Evolutionary conservation across 2,888 invertebrate genomes (phyloP).

Genomic region (Cinara cedri): DNA sequence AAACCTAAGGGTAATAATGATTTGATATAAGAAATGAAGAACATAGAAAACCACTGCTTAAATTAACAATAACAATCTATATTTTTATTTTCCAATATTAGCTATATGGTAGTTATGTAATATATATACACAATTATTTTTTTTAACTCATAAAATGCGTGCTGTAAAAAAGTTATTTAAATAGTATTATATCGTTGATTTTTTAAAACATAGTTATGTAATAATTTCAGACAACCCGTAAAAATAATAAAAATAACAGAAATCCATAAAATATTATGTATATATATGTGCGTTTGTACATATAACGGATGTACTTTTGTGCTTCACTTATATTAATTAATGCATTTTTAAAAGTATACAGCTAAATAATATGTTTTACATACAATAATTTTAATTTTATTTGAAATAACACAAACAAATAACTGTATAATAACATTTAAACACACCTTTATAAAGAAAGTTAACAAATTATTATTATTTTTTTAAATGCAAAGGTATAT

Average conservation of each 20-base stretch:
- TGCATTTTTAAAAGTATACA: slow-evolving; percentile 38
- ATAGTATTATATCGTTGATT: slow-evolving; percentile 7
- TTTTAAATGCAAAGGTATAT: slow-evolving; percentile 51
- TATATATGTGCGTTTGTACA: slow-evolving; percentile 23
- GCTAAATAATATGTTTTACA: slow-evolving; percentile 30
- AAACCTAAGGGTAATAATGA: no score
- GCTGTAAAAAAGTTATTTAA: slow-evolving; percentile 15
- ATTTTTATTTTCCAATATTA: slow-evolving; percentile 30
- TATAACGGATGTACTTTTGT: not conserved
- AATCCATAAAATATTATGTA: slow-evolving; percentile 29
- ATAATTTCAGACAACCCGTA: not conserved
- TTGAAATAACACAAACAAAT: slow-evolving; percentile 20
- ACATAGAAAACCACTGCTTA: not conserved
- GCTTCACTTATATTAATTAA: slow-evolving; percentile 35
- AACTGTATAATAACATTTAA: slow-evolving; percentile 32
- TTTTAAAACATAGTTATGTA: slow-evolving; percentile 22
- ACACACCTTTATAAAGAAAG: slow-evolving; percentile 21
- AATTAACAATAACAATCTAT: slow-evolving; percentile 23
- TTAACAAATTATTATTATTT: slow-evolving; percentile 30
- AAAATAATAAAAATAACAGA: slow-evolving; percentile 43
- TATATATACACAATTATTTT: not conserved
- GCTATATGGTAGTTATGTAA: not conserved
- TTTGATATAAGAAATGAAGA: not conserved
- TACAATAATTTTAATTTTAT: slow-evolving; percentile 1
- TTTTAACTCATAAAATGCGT: not conserved